These are phyloP conservation scores for Rallus limicola DNA, from an alignment of 2,113 vertebrate genomes.

Conservation along the genomic window DNA sequence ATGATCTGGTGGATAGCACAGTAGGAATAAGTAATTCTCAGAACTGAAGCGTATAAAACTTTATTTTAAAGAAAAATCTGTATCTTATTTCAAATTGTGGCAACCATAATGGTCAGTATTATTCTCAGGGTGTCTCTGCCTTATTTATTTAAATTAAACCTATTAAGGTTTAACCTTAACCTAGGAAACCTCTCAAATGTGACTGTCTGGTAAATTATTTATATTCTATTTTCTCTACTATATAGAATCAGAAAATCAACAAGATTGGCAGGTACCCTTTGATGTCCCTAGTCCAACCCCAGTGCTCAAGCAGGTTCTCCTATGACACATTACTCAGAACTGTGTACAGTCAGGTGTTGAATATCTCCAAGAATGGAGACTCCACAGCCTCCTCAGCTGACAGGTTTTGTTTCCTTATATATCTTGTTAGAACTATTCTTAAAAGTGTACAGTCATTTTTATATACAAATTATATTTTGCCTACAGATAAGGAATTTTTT, in stretches of 20 bases:
- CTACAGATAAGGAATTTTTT: background rate
- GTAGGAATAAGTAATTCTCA: background rate
- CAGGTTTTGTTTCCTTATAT: background rate
- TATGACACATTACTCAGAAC: background rate
- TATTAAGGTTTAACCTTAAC: background rate
- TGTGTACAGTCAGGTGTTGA: background rate
- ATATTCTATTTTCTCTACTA: background rate
- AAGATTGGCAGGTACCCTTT: fast-evolving
- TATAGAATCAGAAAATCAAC: background rate
- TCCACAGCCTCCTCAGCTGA: background rate
- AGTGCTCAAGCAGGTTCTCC: fast-evolving
- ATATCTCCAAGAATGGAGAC: background rate
- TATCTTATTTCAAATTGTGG: background rate
- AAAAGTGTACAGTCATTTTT: background rate
- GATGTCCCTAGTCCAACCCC: background rate
- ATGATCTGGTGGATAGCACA: fast-evolving
- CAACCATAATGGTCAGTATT: background rate
- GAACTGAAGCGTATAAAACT: background rate
- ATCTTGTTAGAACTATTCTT: background rate
- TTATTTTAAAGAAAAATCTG: background rate
- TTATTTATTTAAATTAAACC: background rate
- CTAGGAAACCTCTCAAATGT: background rate
- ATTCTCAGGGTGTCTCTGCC: background rate
- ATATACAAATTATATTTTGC: background rate
- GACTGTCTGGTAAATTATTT: background rate